A percentile compares a stretch with the other conserved stretches of the same genome.
phyloP scores from a whole-genome alignment of 2,797 vertebrate genomes.

The Danio albolineatus region DNA sequence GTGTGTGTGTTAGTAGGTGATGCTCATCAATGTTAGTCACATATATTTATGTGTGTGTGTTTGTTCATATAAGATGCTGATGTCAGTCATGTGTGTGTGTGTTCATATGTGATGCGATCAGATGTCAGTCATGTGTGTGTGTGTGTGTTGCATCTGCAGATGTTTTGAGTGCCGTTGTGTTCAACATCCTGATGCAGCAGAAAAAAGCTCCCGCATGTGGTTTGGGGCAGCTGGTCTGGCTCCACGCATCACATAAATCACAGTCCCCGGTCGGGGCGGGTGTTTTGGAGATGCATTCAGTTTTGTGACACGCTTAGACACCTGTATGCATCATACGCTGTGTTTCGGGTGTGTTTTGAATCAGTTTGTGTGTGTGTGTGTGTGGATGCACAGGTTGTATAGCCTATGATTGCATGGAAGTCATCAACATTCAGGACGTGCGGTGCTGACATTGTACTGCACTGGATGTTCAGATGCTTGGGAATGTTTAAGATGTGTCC shows the following conservation, averaged over 20 bases:
- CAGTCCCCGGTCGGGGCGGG: not conserved
- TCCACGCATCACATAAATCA: conserved; percentile 17
- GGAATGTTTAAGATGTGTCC: conserved; percentile 1
- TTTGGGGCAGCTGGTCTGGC: conserved; percentile 5
- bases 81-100: not conserved
- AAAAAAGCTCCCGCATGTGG: not conserved
- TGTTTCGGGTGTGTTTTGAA: conserved; percentile 13
- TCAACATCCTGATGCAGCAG: conserved; percentile 64
- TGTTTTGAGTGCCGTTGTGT: conserved; percentile 47
- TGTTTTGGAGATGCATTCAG: not conserved
- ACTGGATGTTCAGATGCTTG: not conserved
- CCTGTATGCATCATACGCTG: conserved; percentile 10
- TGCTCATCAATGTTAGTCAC: too few relatives aligned
- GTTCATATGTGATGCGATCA: not conserved
- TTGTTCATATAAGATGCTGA: conserved; percentile 24
- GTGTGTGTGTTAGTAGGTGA: not conserved
- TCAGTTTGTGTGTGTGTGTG: not conserved
- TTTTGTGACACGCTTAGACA: not conserved
- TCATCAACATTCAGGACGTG: conserved; percentile 62
- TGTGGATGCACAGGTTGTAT: not conserved
- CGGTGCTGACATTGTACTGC: conserved; percentile 51
- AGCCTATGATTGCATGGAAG: conserved; percentile 12
- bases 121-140: not conserved
- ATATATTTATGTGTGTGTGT: too few relatives aligned
- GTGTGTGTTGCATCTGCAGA: conserved; percentile 3